Conservation (phyloP, 2,888 invertebrate genomes). For the Hirtodrosophila cameraria region DNA sequence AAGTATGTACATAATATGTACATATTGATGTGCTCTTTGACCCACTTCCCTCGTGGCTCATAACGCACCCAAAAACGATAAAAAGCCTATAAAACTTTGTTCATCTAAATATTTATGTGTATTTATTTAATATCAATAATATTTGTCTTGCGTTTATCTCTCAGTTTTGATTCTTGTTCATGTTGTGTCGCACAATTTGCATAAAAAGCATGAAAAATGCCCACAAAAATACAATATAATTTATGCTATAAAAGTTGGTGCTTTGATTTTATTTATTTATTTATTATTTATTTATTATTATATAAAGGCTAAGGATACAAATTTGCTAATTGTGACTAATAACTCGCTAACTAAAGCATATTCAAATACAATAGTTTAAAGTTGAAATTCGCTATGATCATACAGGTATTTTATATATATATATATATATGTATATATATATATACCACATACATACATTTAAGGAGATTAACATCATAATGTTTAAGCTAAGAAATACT, state of each 20-base stretch:
- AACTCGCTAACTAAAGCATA: constrained; percentile 60
- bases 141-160: constrained; percentile 31
- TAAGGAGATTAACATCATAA: constrained; percentile 20
- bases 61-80: constrained; percentile 43
- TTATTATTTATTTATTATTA: constrained; percentile 36
- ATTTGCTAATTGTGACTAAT: constrained; percentile 82
- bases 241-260: constrained; percentile 70
- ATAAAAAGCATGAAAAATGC: constrained; percentile 51
- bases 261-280: constrained; percentile 40
- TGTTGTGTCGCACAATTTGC: constrained; percentile 54
- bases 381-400: constrained; percentile 56
- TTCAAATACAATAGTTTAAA: constrained; percentile 50
- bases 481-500: constrained; percentile 50
- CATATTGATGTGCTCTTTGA: constrained; percentile 52
- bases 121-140: constrained; percentile 61
- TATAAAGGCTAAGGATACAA: constrained; percentile 47
- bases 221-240: constrained; percentile 52
- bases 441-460: constrained; percentile 9
- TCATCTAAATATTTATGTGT: constrained; percentile 69
- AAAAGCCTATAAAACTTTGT: constrained; percentile 49
- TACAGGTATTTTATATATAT: constrained; percentile 14
- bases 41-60: constrained; percentile 36
- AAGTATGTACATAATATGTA: too few species aligned
- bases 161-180: constrained; percentile 32
- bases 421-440: too few species aligned